Conservation (phyloP, 2,888 invertebrate species). For the Leptinotarsa haldemani region DNA sequence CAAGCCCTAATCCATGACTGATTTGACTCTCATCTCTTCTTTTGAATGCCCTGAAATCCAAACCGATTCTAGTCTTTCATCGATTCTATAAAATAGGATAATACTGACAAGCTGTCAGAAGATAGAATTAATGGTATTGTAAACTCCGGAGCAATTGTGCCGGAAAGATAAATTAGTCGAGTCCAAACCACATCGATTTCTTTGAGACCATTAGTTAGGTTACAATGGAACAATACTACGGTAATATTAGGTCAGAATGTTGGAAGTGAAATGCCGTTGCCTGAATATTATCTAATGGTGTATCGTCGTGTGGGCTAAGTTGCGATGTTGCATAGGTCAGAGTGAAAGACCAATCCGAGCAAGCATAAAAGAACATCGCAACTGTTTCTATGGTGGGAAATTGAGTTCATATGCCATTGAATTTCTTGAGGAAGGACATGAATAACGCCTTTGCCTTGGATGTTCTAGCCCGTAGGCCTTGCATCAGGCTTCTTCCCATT, state of each 20-base stretch:
- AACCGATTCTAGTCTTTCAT: not conserved
- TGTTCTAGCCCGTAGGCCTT: no score
- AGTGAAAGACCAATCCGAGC: no score
- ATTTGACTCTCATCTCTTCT: not conserved
- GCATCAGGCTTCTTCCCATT: no score
- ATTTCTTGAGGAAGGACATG: no score
- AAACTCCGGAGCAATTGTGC: not conserved
- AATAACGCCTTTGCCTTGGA: no score
- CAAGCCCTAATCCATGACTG: not conserved
- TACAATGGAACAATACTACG: not conserved
- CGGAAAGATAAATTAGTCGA: not conserved
- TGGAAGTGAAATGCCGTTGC: not conserved
- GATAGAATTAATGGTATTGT: not conserved
- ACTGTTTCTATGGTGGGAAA: no score
- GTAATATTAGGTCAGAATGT: not conserved
- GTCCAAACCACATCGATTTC: not conserved
- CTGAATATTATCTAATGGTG: not conserved
- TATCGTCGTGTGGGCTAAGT: no score
- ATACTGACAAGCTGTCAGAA: constrained; percentile 9
- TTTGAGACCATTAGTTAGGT: not conserved
- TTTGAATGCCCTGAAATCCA: constrained; percentile 4
- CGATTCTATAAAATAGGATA: constrained; percentile 1
- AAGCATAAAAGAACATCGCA: no score
- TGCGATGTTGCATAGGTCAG: no score
- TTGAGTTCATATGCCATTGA: no score